A percentile compares a stretch with the other conserved stretches of the same genome.
These are phyloP conservation scores for Lonchura striata DNA, from an alignment of 2,113 vertebrate species.

Conservation along the genomic window DNA sequence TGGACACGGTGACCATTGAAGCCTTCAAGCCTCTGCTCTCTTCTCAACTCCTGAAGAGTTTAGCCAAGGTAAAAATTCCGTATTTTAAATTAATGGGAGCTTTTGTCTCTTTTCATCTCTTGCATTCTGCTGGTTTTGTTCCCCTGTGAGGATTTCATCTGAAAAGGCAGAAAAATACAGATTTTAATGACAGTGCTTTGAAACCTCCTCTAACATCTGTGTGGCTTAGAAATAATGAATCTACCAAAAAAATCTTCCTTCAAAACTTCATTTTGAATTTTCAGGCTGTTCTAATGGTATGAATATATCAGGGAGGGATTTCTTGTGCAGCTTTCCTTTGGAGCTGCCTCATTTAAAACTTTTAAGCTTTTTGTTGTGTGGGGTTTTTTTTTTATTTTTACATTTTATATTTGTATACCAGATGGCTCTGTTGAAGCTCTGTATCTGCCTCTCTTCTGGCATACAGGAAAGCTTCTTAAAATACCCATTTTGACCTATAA, in stretches of 20 bases:
- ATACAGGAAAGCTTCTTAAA: background rate
- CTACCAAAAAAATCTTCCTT: background rate
- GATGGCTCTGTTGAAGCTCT: background rate
- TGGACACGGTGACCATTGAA: conserved; percentile 85
- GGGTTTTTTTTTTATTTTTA: background rate
- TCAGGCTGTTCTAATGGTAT: background rate
- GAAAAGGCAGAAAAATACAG: background rate
- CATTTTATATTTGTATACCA: background rate
- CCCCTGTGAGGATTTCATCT: background rate
- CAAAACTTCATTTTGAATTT: background rate
- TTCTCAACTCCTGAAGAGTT: conserved; percentile 65
- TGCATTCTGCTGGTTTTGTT: background rate
- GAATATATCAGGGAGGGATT: background rate
- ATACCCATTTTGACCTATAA: background rate
- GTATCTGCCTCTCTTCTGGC: background rate
- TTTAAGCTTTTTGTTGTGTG: background rate
- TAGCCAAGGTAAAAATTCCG: conserved; percentile 79
- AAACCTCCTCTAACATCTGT: background rate
- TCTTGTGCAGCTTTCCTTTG: background rate
- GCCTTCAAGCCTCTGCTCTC: conserved; percentile 83
- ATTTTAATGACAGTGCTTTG: background rate
- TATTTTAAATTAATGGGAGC: background rate
- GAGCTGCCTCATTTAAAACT: background rate
- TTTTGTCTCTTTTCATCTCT: background rate
- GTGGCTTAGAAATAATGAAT: background rate